A percentile compares a stretch with the other conserved stretches of the same genome.
Conservation (phyloP, 2,113 vertebrate genomes). For the Dicrurus megarhynchus region DNA sequence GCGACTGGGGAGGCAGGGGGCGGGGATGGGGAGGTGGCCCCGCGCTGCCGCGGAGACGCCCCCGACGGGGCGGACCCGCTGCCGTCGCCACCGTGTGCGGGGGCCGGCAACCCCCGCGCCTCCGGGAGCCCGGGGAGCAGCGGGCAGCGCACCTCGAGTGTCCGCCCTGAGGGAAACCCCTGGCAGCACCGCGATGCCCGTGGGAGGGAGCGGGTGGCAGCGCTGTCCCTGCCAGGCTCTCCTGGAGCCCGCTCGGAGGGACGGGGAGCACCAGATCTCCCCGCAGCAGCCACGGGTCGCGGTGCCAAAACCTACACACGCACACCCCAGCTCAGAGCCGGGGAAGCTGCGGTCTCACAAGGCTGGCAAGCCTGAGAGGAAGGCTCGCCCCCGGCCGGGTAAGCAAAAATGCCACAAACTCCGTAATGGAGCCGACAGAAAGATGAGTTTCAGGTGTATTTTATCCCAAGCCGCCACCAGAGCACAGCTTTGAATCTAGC, state of each 20-base stretch:
- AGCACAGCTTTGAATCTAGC: neutral
- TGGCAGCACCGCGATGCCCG: fast-evolving
- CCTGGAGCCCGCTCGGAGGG: neutral
- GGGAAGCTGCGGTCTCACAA: neutral
- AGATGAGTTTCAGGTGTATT: neutral
- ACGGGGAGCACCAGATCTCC: neutral
- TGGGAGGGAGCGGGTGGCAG: neutral
- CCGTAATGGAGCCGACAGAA: neutral
- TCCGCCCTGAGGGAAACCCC: fast-evolving
- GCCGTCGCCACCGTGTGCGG: neutral
- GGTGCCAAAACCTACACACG: fast-evolving
- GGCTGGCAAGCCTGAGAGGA: neutral
- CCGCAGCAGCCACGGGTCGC: fast-evolving
- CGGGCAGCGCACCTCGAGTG: fast-evolving
- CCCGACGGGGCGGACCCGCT: neutral
- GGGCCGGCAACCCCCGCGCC: fast-evolving
- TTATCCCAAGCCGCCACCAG: neutral
- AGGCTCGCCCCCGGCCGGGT: neutral
- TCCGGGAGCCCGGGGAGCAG: too few species aligned
- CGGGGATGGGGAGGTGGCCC: constrained; percentile 31
- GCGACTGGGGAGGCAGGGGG: constrained; percentile 18
- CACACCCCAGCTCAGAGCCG: neutral
- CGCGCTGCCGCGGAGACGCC: constrained; percentile 21
- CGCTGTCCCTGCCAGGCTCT: neutral
- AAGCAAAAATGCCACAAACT: neutral